Base-by-base conservation (phyloP, 2,888 invertebrate genomes). In the Synanthedon vespiformis region DNA sequence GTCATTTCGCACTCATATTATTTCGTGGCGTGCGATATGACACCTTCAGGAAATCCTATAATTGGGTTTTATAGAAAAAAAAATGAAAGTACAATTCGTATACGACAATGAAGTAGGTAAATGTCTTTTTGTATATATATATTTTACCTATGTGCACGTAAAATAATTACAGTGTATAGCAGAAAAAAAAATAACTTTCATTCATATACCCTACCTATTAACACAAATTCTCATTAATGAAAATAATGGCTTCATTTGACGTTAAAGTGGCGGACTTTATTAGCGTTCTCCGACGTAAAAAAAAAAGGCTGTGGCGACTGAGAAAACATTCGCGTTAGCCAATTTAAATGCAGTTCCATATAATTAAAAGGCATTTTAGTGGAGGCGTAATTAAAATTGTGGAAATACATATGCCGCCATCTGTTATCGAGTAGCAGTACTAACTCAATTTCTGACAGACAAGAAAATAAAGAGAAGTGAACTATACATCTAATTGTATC, bases 371-470 rank as follows among this genome's bases (percentile, higher is more conserved):
- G 44, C 22, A 48, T 18, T 48, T 48, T 27, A 40, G 34, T 13
- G 27, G 6, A 6, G 8, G n/a, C n/a, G 40, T 50, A 18, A 48
- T 50, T n/a, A 50, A 50, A 50, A 12, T 10, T 10, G 18, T 48
- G 18, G 0, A 48, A 12, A 8, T 6, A 48, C 48, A n/a, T 2
- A 6, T 16, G 18, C 49, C 56, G 84, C 77, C 83, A 84, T 81
- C 85, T 83, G 2, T 67, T 60, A 59, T 6, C 14, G 76, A 80
- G 77, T 83, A 78, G 85, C 63, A 16, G 54, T 56, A 64, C 58
- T 59, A 48, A 57, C 50, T 10, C 0, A 5, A 22, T 22, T 22
- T 22, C 22, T 22, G 4, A 18, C 18, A 3, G 18, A 18, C 18
- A 18, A 18, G 3, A 13, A 4, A n/a, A n/a, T n/a, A n/a, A n/a